Evolutionary conservation across 2,797 vertebrate species (phyloP), one percentile per base, ranked within the genome.

Genomic region (Siniperca undulata): DNA sequence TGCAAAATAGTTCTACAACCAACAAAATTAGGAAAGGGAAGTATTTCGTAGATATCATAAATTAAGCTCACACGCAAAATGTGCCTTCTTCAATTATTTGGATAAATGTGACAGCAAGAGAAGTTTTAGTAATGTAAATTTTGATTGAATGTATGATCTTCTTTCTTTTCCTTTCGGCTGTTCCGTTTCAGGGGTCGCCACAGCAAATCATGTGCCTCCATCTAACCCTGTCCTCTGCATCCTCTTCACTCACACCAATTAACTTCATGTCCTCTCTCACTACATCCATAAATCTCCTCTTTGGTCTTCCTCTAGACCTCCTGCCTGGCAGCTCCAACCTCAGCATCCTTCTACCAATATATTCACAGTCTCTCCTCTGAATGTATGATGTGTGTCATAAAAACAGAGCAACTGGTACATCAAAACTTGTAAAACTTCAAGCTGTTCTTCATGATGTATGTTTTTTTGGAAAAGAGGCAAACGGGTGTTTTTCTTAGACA

Each of bases 1-100:
- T 20, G 36, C 9, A 68, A 27, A 20, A 61, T 53, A 13, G 22
- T 50, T 68, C 52, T 2, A n/a, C 42, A 71, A 40, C 10, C 11
- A 24, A 12, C 16, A 44, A 67, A 46, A 36, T 14, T 17, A 40
- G 22, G 3, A 67, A 14, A 46, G 6, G 1, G 0, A 22, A 58
- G 7, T 17, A 2, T 16, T 42, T 40, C 36, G 0, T 17, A 13
- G 2, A 22, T 19, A 13, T 17, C 17, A 30, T 0, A n/a, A 12
- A 46, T 13, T 0, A 14, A 27, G 3, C 16, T 64, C n/a, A 30
- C 17, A 38, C 2, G 2, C 16, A 56, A 48, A 65, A 22, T 56
- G n/a, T 11, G 5, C 20, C 44, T 34, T 30, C 9, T 46, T 27
- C 1, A 56, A n/a, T 17, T 27, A 40, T 50, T 55, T 36, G 10